phyloP scores from a whole-genome alignment of 2,797 vertebrate genomes.

The Pseudocheirus occidentalis region DNA sequence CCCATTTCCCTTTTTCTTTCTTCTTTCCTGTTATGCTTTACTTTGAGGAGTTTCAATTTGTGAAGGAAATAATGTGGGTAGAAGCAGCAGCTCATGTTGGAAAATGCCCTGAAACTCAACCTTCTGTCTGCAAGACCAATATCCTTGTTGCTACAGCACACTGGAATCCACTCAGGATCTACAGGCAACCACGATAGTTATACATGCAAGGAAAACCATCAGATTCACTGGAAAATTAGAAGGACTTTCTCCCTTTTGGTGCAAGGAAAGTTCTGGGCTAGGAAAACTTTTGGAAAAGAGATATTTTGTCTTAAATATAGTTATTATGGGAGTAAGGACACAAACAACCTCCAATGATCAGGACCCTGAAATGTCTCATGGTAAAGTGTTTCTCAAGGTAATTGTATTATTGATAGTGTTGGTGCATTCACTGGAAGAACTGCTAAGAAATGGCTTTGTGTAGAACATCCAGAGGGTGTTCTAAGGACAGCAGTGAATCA shows the following conservation, averaged over 20 bases:
- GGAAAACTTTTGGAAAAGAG: background rate
- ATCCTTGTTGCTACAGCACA: background rate
- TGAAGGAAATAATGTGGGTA: background rate
- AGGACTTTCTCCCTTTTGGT: background rate
- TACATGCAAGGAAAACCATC: conserved; percentile 26
- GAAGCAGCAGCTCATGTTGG: background rate
- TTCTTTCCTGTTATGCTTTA: background rate
- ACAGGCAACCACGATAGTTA: background rate
- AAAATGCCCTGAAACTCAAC: background rate
- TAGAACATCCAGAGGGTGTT: conserved; percentile 12
- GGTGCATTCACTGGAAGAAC: conserved; percentile 28
- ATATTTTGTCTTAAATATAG: background rate
- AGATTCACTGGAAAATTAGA: background rate
- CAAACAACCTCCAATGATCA: background rate
- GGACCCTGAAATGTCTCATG: conserved; percentile 18
- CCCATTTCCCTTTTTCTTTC: background rate
- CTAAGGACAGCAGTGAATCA: background rate
- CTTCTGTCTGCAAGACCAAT: background rate
- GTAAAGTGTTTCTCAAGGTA: conserved; percentile 52
- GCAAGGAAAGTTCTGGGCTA: background rate
- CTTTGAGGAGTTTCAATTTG: background rate
- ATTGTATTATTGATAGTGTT: conserved; percentile 38
- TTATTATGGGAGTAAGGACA: conserved; percentile 43
- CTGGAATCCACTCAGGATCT: background rate
- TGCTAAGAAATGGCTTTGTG: conserved; percentile 58